A percentile compares a stretch with the other conserved stretches of the same genome.
Conservation (phyloP, 2,888 invertebrate genomes). For the Melieria crassipennis region DNA sequence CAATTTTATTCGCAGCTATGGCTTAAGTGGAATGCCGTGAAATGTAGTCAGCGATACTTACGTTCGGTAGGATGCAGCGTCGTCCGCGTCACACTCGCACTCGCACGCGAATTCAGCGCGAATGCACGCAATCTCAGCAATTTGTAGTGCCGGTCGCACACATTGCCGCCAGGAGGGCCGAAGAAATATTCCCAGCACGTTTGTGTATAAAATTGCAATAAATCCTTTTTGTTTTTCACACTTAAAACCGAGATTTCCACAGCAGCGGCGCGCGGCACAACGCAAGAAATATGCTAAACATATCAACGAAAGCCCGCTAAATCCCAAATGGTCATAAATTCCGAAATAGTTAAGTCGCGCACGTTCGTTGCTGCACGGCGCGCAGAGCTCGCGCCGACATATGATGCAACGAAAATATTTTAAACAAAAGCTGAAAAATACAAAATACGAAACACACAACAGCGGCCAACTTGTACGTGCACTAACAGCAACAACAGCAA, state of each 20-base stretch:
- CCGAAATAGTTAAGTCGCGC: conserved; percentile 50
- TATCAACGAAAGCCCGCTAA: conserved; percentile 42
- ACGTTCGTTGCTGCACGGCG: conserved; percentile 35
- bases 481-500: no score
- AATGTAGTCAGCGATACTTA: conserved; percentile 11
- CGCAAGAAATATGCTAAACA: conserved; percentile 40
- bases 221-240: conserved; percentile 56
- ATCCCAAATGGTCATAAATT: conserved; percentile 62
- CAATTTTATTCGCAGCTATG: background rate
- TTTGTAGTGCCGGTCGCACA: conserved; percentile 17
- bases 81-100: background rate
- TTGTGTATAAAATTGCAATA: conserved; percentile 63
- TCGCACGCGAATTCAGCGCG: background rate
- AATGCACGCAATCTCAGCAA: conserved; percentile 24
- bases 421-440: no score
- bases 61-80: conserved; percentile 20
- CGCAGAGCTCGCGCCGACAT: no score
- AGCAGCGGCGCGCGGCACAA: conserved; percentile 9
- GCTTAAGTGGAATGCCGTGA: conserved; percentile 25
- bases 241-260: conserved; percentile 43
- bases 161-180: conserved; percentile 1
- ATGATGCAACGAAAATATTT: no score
- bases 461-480: no score
- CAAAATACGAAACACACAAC: no score
- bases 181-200: conserved; percentile 46